Conservation (phyloP, 2,888 invertebrate genomes). For the Alentia gelatinosa region DNA sequence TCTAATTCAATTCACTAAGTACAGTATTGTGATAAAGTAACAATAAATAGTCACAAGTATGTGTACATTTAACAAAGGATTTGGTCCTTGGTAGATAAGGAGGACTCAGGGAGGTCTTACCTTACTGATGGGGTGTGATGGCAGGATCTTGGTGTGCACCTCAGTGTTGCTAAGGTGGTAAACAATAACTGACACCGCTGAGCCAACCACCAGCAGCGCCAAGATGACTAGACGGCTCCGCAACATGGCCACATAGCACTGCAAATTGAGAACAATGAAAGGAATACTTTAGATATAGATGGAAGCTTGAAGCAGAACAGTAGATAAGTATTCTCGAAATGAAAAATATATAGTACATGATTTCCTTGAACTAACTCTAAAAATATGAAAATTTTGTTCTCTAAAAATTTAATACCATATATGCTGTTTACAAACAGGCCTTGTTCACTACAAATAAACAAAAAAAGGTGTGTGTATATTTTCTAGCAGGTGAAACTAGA, state of each 20-base stretch:
- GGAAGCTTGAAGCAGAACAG: not conserved
- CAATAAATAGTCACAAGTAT: too few relatives aligned
- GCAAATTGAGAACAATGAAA: not conserved
- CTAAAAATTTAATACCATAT: too few relatives aligned
- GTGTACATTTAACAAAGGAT: not conserved
- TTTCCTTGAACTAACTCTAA: too few relatives aligned
- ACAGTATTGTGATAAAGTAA: too few relatives aligned
- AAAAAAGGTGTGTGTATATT: too few relatives aligned
- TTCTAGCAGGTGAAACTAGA: too few relatives aligned
- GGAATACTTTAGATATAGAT: not conserved
- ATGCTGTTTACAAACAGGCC: too few relatives aligned
- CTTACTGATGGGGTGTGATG: not conserved
- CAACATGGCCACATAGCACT: constrained; percentile 23
- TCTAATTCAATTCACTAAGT: too few relatives aligned
- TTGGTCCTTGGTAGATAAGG: not conserved
- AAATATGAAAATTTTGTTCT: too few relatives aligned
- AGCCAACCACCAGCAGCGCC: not conserved
- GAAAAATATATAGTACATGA: too few relatives aligned
- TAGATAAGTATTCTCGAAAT: too few relatives aligned
- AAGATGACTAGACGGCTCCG: not conserved
- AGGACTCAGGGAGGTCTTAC: not conserved
- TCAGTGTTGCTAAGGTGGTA: not conserved
- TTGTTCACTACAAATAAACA: too few relatives aligned
- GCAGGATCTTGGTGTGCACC: not conserved
- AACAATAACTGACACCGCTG: not conserved